Conservation (phyloP, 2,888 invertebrate species). For the Agriopis leucophaearia region DNA sequence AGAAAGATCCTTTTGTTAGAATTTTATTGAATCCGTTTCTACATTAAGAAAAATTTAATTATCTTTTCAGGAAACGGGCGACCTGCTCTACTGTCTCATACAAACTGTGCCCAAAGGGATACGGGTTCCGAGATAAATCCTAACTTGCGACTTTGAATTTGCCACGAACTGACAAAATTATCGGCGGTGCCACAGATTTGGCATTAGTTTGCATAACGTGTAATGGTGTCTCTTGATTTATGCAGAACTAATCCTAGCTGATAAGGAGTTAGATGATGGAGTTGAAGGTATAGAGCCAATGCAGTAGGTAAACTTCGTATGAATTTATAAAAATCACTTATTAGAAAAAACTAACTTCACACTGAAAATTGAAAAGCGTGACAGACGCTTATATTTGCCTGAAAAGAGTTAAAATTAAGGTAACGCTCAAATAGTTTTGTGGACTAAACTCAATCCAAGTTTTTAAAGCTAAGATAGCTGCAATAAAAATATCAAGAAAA, state of each 20-base stretch:
- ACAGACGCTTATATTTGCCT: neutral
- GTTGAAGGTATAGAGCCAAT: neutral
- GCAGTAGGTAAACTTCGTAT: slow-evolving; percentile 13
- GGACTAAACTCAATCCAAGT: too few species aligned
- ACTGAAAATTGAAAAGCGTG: too few species aligned
- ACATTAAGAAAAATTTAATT: neutral
- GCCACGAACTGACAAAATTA: slow-evolving; percentile 47
- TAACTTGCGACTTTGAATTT: slow-evolving; percentile 44
- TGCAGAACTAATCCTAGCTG: slow-evolving; percentile 43
- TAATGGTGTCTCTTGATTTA: slow-evolving; percentile 43
- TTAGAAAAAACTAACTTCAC: too few species aligned
- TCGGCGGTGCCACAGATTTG: slow-evolving; percentile 33
- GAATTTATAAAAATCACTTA: neutral
- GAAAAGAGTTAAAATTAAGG: too few species aligned
- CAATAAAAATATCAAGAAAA: too few species aligned
- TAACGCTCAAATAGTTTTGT: too few species aligned
- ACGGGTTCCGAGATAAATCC: slow-evolving; percentile 42
- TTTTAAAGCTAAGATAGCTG: too few species aligned
- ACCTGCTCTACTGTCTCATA: slow-evolving; percentile 17
- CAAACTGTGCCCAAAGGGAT: slow-evolving; percentile 27
- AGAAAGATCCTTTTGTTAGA: too few species aligned
- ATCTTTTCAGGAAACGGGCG: neutral
- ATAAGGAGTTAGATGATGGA: slow-evolving; percentile 34
- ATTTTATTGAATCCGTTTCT: too few species aligned
- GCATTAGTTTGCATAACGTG: slow-evolving; percentile 33